phyloP scores from a whole-genome alignment of 2,797 vertebrate species.

The Iguana delicatissima region DNA sequence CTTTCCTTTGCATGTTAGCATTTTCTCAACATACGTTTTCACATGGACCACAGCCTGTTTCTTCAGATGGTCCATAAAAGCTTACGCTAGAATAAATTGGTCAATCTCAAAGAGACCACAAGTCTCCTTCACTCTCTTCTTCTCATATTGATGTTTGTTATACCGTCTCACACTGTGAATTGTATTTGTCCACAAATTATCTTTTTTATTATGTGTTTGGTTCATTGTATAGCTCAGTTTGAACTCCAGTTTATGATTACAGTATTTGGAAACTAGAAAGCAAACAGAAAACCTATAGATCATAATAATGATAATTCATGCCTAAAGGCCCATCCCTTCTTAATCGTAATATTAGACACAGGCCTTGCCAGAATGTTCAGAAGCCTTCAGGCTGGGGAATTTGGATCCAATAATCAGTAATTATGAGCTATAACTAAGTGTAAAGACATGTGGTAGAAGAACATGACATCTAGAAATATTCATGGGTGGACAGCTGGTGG shows the following conservation, averaged over 20 bases:
- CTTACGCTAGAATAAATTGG: too few relatives aligned
- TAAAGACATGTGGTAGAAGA: background rate
- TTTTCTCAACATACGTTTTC: background rate
- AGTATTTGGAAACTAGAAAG: background rate
- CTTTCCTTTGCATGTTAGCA: background rate
- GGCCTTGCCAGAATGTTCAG: background rate
- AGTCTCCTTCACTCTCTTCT: too few relatives aligned
- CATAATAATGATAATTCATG: background rate
- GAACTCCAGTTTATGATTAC: background rate
- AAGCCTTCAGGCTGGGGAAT: background rate
- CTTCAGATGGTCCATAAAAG: too few relatives aligned
- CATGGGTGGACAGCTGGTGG: background rate
- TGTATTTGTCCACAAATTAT: constrained; percentile 18
- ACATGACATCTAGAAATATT: background rate
- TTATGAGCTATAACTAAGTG: background rate
- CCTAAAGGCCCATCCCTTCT: background rate
- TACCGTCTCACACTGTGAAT: constrained; percentile 37
- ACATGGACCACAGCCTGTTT: too few relatives aligned
- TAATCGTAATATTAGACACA: background rate
- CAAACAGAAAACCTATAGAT: background rate
- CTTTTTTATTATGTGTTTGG: background rate
- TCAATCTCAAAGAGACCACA: too few relatives aligned
- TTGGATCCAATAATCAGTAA: constrained; percentile 33
- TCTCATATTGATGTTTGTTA: constrained; percentile 10
- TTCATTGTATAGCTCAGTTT: rapidly evolving